Evolutionary conservation across 2,113 vertebrate genomes (phyloP).

Genomic region (Siniperca knerii): DNA sequence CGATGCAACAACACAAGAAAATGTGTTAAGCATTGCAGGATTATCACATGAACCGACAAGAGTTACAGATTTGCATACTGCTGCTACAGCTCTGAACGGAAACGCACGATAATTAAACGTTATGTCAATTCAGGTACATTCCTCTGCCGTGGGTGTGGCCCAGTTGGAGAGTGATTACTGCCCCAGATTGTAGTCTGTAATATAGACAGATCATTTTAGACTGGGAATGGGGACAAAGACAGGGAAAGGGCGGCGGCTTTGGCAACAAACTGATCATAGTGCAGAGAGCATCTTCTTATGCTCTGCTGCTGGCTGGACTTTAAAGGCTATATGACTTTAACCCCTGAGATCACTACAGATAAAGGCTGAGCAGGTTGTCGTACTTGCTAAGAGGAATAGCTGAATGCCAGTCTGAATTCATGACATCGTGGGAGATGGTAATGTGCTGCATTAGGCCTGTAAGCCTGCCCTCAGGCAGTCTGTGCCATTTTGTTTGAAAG

Average conservation of each 20-base stretch:
- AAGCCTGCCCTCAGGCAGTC: conserved; percentile 60
- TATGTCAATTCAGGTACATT: conserved; percentile 68
- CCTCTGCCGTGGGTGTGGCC: conserved; percentile 68
- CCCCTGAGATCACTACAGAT: conserved; percentile 37
- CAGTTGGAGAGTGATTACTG: conserved; percentile 49
- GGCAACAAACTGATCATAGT: conserved; percentile 52
- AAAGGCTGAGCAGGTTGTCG: background rate
- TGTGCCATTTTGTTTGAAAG: conserved; percentile 65
- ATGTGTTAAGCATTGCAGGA: background rate
- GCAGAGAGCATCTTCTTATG: conserved; percentile 47
- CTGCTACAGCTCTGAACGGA: conserved; percentile 15
- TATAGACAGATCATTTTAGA: conserved; percentile 66
- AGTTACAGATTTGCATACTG: background rate
- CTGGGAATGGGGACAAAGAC: conserved; percentile 72
- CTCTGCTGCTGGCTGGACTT: conserved; percentile 53
- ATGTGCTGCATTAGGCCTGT: conserved; percentile 45
- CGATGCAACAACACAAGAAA: background rate
- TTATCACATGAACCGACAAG: background rate
- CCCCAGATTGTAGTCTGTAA: conserved; percentile 68
- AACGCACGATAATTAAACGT: conserved; percentile 32
- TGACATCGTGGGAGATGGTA: conserved; percentile 38
- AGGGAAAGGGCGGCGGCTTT: conserved; percentile 74
- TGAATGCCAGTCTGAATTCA: conserved; percentile 47
- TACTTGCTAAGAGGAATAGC: background rate
- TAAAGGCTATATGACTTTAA: conserved; percentile 58